Conservation (phyloP, 2,797 vertebrate species). For the Poecilia wingei region DNA sequence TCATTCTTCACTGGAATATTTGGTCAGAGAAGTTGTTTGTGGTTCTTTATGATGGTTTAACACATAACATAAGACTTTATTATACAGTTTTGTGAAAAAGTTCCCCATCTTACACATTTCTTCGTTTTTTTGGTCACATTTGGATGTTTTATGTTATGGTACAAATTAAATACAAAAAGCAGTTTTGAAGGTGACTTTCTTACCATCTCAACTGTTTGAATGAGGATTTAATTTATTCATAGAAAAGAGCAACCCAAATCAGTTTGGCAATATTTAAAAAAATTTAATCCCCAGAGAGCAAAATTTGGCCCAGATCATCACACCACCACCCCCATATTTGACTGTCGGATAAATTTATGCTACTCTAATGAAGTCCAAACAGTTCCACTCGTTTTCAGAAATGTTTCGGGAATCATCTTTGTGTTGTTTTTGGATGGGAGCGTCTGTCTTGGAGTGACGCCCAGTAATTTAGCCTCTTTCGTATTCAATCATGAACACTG, state of each 20-base stretch:
- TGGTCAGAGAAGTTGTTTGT: constrained; percentile 37
- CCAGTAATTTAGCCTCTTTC: background rate
- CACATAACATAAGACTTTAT: background rate
- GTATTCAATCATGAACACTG: background rate
- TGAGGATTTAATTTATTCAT: background rate
- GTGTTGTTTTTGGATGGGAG: background rate
- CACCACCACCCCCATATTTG: background rate
- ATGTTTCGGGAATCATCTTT: background rate
- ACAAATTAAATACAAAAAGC: background rate
- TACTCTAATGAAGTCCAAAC: background rate
- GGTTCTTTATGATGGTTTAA: constrained; percentile 7
- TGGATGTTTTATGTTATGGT: background rate
- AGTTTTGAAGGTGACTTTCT: background rate
- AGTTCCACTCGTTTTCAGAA: background rate
- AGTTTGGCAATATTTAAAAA: background rate
- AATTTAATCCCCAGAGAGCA: background rate
- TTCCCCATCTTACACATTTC: background rate
- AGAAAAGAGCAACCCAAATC: background rate
- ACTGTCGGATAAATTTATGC: too few species aligned
- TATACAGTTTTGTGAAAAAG: constrained; percentile 4
- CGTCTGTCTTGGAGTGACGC: background rate
- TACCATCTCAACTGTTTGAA: background rate
- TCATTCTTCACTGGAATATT: constrained; percentile 33
- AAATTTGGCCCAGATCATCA: background rate
- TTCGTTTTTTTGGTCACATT: background rate